Percentiles rank a stretch among this genome's conserved stretches.
Conservation (phyloP, 2,113 vertebrate genomes). For the Leptosomus discolor region DNA sequence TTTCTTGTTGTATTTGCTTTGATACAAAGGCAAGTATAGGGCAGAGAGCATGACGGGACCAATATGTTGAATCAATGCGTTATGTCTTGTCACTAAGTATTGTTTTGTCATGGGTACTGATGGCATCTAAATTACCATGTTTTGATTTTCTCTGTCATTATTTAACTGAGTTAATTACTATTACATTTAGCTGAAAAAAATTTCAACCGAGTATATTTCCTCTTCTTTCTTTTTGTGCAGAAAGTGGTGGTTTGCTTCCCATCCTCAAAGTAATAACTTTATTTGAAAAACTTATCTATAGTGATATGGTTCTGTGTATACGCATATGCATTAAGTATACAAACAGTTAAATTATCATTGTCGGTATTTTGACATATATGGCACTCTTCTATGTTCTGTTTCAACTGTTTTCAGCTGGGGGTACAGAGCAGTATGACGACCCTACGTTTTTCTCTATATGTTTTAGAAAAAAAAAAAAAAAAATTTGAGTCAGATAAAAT, state of each 20-base stretch:
- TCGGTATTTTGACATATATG: background rate
- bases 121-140: background rate
- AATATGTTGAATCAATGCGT: background rate
- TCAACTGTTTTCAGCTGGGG: background rate
- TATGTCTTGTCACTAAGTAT: background rate
- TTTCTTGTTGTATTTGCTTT: background rate
- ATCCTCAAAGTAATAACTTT: background rate
- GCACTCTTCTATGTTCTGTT: background rate
- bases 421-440: background rate
- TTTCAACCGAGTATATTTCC: background rate
- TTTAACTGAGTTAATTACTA: background rate
- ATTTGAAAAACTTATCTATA: background rate
- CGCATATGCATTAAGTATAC: no score
- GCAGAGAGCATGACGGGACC: background rate
- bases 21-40: background rate
- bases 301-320: background rate
- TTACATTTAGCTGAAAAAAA: background rate
- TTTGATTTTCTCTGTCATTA: background rate
- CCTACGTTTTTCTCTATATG: background rate
- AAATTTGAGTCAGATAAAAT: background rate
- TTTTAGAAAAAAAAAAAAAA: background rate
- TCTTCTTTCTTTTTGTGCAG: background rate
- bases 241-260: background rate
- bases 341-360: background rate
- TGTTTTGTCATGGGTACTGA: background rate